Conservation (phyloP, 2,113 vertebrate species). For the Carassius gibelio region DNA sequence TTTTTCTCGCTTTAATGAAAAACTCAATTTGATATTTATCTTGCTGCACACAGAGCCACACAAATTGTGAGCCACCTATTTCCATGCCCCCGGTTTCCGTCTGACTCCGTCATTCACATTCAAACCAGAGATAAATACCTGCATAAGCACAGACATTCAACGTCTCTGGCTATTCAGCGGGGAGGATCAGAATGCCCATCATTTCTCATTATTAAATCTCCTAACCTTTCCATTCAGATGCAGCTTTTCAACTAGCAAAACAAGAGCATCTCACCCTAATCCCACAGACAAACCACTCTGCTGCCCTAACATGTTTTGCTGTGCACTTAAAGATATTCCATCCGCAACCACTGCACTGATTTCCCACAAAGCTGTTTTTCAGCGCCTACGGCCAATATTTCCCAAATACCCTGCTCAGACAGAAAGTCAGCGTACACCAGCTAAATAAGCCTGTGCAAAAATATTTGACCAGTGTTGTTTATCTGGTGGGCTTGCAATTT, state of each 20-base stretch:
- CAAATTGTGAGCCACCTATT: conserved; percentile 16
- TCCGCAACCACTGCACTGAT: background rate
- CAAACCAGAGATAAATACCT: conserved; percentile 33
- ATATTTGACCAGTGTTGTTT: background rate
- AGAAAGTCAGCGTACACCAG: background rate
- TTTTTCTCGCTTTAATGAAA: conserved; percentile 44
- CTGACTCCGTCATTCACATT: conserved; percentile 11
- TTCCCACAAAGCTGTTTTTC: conserved; percentile 5
- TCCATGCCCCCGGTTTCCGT: background rate
- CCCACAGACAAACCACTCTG: conserved; percentile 27
- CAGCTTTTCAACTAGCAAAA: conserved; percentile 16
- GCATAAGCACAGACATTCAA: conserved; percentile 12
- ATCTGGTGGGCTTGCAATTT: background rate
- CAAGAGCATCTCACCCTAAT: conserved; percentile 27
- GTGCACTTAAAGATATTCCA: conserved; percentile 5
- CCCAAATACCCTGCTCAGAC: background rate
- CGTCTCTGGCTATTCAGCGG: conserved; percentile 5
- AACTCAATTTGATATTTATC: conserved; percentile 44
- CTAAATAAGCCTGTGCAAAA: background rate
- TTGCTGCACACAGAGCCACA: background rate
- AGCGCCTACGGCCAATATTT: background rate
- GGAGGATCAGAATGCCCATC: background rate
- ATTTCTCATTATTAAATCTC: conserved; percentile 21
- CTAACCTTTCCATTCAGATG: conserved; percentile 34
- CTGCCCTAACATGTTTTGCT: conserved; percentile 36